phyloP scores from a whole-genome alignment of 2,113 vertebrate species.

The Brachyhypopomus gauderio region DNA sequence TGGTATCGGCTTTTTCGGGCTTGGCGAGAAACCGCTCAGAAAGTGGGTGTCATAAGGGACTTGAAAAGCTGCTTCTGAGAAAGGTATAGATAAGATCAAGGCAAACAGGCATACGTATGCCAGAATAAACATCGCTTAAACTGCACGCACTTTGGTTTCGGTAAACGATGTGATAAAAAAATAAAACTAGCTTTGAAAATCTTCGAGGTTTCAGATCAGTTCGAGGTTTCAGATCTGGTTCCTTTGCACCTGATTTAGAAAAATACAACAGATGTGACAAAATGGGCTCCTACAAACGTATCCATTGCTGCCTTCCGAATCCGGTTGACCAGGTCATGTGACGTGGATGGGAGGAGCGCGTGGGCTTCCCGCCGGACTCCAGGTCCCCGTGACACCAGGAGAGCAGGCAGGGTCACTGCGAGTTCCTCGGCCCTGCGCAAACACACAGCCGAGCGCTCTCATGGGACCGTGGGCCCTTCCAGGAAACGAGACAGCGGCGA shows the following conservation, averaged over 20 bases:
- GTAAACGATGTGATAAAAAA: not conserved
- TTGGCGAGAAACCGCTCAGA: no score
- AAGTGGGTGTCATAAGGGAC: no score
- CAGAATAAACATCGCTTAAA: no score
- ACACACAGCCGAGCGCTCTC: not conserved
- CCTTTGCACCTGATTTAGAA: no score
- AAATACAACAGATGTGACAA: not conserved
- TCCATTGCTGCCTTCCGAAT: conserved; percentile 74
- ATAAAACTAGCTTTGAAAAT: not conserved
- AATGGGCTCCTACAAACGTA: conserved; percentile 77
- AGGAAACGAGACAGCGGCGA: no score
- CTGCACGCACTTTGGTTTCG: no score
- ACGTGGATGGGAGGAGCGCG: conserved; percentile 60
- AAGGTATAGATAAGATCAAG: not conserved
- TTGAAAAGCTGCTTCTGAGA: not conserved
- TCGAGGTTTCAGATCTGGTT: no score
- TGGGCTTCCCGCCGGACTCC: conserved; percentile 60
- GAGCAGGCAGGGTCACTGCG: conserved; percentile 73
- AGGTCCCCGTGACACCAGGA: conserved; percentile 76
- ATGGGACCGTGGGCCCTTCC: not conserved
- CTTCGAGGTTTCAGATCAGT: not conserved
- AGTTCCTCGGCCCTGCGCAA: conserved; percentile 77
- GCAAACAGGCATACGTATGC: no score
- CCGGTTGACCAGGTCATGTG: conserved; percentile 68
- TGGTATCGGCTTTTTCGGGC: no score